These are phyloP conservation scores for Papilio polyxenes DNA, from an alignment of 1,140 invertebrate species.

Conservation along the genomic window DNA sequence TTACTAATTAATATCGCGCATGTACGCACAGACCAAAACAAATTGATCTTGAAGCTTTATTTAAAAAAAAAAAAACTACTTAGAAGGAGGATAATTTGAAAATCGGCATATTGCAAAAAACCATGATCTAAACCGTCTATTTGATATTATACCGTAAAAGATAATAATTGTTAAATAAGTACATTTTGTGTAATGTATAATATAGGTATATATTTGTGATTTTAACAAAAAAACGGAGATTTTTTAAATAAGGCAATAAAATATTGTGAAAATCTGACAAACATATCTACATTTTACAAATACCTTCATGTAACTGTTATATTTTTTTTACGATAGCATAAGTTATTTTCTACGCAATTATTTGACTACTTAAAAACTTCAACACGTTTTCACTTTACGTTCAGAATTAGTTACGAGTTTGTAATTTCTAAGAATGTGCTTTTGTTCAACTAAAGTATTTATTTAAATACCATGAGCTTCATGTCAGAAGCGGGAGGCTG, in stretches of 20 bases:
- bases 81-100: not conserved
- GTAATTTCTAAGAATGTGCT: not conserved
- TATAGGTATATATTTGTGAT: not conserved
- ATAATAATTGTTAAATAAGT: not conserved
- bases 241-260: not conserved
- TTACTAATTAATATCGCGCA: not conserved
- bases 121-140: not conserved
- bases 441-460: not conserved
- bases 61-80: not conserved
- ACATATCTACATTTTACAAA: not conserved
- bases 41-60: conserved; percentile 3
- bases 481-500: conserved; percentile 24
- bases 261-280: not conserved
- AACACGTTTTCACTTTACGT: not conserved
- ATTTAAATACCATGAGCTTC: conserved; percentile 27
- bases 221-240: not conserved
- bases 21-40: conserved; percentile 4
- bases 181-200: not conserved
- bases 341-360: not conserved
- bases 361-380: not conserved
- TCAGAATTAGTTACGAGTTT: not conserved
- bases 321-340: not conserved
- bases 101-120: not conserved
- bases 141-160: not conserved
- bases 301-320: not conserved